Conservation (phyloP, 2,888 invertebrate species). For the Phania funesta region DNA sequence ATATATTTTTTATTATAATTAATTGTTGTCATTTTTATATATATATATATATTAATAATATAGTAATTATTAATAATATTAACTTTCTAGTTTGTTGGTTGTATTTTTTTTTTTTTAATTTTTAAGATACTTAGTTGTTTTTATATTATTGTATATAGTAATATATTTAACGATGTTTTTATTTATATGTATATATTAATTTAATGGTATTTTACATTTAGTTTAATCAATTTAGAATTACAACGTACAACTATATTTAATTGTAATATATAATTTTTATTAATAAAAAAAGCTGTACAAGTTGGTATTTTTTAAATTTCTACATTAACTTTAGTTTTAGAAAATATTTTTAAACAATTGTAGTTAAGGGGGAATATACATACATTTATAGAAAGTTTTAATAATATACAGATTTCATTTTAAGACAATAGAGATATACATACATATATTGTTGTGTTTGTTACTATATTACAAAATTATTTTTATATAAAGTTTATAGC, state of each 20-base stretch:
- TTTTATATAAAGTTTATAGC: slow-evolving; percentile 2
- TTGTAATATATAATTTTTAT: slow-evolving; percentile 25
- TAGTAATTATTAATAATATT: slow-evolving; percentile 62
- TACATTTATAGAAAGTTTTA: background rate
- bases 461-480: slow-evolving; percentile 30
- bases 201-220: slow-evolving; percentile 60
- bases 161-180: slow-evolving; percentile 64
- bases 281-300: slow-evolving; percentile 63
- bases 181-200: slow-evolving; percentile 22
- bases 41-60: slow-evolving; percentile 58
- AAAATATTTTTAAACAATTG: slow-evolving; percentile 21
- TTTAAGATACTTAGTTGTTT: slow-evolving; percentile 44
- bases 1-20: slow-evolving; percentile 44
- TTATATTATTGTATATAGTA: slow-evolving; percentile 56
- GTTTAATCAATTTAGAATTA: slow-evolving; percentile 56
- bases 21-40: slow-evolving; percentile 50
- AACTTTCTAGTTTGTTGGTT: slow-evolving; percentile 65
- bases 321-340: slow-evolving; percentile 31
- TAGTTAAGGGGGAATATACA: slow-evolving; percentile 31
- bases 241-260: slow-evolving; percentile 59
- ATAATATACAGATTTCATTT: slow-evolving; percentile 40
- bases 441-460: background rate
- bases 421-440: background rate
- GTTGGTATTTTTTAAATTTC: slow-evolving; percentile 35
- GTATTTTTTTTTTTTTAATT: slow-evolving; percentile 34